phyloP scores from a whole-genome alignment of 2,888 invertebrate genomes.

The Trichopria drosophilae region DNA sequence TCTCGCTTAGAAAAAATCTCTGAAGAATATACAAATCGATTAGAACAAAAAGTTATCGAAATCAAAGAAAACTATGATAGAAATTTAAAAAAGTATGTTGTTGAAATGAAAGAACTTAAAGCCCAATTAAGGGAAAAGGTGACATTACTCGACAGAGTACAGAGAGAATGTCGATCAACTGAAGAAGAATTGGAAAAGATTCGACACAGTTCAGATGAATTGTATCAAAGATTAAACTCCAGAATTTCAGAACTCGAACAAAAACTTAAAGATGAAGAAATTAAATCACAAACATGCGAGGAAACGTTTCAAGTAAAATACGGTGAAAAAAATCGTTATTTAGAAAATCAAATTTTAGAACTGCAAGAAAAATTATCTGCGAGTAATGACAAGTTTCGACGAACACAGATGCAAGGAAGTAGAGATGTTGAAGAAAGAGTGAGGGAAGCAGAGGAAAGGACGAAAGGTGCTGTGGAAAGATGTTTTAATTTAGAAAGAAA shows the following conservation, averaged over 20 bases:
- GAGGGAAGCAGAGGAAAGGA: conserved; percentile 44
- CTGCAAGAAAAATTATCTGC: conserved; percentile 42
- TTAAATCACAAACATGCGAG: conserved; percentile 39
- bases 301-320: conserved; percentile 38
- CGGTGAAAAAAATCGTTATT: conserved; percentile 40
- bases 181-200: conserved; percentile 61
- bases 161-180: conserved; percentile 62
- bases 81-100: conserved; percentile 63
- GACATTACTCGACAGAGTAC: conserved; percentile 60
- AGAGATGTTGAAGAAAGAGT: conserved; percentile 43
- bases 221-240: conserved; percentile 36
- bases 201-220: conserved; percentile 38
- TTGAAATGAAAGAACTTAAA: conserved; percentile 64
- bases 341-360: conserved; percentile 42
- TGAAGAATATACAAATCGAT: conserved; percentile 43
- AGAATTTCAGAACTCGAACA: conserved; percentile 45
- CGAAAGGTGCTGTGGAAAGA: conserved; percentile 46
- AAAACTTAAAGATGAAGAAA: conserved; percentile 41
- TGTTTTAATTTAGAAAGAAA: conserved; percentile 48
- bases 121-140: conserved; percentile 64
- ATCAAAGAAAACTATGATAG: conserved; percentile 65
- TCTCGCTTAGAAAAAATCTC: conserved; percentile 39
- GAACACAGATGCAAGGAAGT: conserved; percentile 38
- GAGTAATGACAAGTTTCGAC: conserved; percentile 42
- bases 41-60: conserved; percentile 64